Evolutionary conservation across 2,113 vertebrate genomes (phyloP).

Genomic region (Chaetodon trifascialis): DNA sequence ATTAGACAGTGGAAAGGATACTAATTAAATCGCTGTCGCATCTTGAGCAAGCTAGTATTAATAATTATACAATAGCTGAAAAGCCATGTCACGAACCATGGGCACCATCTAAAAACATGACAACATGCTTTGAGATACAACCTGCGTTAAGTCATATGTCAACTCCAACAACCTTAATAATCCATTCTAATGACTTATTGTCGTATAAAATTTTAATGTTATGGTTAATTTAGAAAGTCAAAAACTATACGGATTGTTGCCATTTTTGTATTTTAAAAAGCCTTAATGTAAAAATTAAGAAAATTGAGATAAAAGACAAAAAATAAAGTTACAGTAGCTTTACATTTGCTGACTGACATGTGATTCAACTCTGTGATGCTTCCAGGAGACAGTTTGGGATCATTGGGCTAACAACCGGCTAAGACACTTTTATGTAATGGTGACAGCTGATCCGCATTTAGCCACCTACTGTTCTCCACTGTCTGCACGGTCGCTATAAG

Average conservation of each 20-base stretch:
- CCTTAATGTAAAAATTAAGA: background rate
- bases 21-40: slow-evolving; percentile 12
- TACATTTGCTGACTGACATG: background rate
- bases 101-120: background rate
- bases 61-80: background rate
- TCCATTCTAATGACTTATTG: background rate
- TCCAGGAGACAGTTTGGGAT: slow-evolving; percentile 65
- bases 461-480: slow-evolving; percentile 40
- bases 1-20: slow-evolving; percentile 21
- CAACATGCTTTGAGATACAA: slow-evolving; percentile 6
- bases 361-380: slow-evolving; percentile 11
- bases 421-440: slow-evolving; percentile 68
- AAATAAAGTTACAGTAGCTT: background rate
- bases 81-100: no score
- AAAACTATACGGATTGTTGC: background rate
- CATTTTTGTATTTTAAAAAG: background rate
- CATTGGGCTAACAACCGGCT: slow-evolving; percentile 39
- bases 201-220: background rate
- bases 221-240: background rate
- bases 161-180: slow-evolving; percentile 12
- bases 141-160: slow-evolving; percentile 10
- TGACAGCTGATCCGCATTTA: slow-evolving; percentile 60
- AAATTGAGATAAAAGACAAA: background rate
- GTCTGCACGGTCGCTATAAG: slow-evolving; percentile 35
- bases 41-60: background rate